Evolutionary conservation across 2,113 vertebrate genomes (phyloP).

Genomic region (Oreochromis aureus): DNA sequence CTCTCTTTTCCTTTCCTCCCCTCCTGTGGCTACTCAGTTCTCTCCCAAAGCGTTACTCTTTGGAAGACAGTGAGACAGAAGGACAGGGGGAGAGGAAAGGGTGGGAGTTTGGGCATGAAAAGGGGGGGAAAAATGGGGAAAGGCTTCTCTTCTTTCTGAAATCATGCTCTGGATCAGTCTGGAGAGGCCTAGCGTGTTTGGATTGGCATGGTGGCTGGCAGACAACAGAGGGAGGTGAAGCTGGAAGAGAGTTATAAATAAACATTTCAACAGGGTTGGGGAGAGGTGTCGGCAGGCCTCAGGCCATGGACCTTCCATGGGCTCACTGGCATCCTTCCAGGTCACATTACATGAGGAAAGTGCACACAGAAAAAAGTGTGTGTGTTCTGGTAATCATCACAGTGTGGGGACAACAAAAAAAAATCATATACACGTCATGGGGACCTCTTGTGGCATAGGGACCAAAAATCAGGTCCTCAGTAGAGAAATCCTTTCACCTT

Average conservation of each 20-base stretch:
- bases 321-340: constrained; percentile 75
- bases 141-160: constrained; percentile 75
- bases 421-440: not conserved
- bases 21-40: constrained; percentile 29
- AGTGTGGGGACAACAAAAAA: not conserved
- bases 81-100: constrained; percentile 27
- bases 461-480: not conserved
- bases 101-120: constrained; percentile 48
- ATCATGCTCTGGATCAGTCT: constrained; percentile 74
- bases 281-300: constrained; percentile 78
- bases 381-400: not conserved
- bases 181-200: constrained; percentile 79
- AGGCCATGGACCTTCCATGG: constrained; percentile 56
- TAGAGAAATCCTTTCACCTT: not conserved
- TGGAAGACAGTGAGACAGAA: constrained; percentile 44
- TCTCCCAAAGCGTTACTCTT: constrained; percentile 38
- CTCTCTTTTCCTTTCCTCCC: constrained; percentile 13
- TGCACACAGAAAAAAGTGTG: constrained; percentile 19
- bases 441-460: not conserved
- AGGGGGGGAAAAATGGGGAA: constrained; percentile 15
- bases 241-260: constrained; percentile 75
- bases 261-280: constrained; percentile 78
- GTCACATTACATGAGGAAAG: constrained; percentile 79
- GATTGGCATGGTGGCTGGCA: constrained; percentile 79
- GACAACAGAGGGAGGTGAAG: constrained; percentile 75